phyloP scores from a whole-genome alignment of 1,140 invertebrate species.

The Pentalonia nigronervosa region DNA sequence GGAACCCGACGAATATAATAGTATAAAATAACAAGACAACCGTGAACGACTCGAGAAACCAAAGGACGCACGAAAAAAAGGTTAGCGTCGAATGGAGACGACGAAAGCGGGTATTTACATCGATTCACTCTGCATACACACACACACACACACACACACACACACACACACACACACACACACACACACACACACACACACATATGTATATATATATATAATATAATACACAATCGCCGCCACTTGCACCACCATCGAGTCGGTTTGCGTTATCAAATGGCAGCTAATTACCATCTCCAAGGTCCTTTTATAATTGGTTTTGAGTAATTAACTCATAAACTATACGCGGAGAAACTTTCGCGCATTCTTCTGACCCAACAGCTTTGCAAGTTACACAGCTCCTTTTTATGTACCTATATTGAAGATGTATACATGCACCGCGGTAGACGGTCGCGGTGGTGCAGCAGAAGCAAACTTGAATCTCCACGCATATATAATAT shows the following conservation, averaged over 20 bases:
- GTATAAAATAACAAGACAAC: background rate
- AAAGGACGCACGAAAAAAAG: background rate
- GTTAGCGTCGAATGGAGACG: background rate
- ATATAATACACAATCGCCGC: background rate
- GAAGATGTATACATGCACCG: background rate
- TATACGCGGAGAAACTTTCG: background rate
- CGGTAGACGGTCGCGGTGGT: background rate
- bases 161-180: too few species aligned
- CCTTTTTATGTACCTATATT: background rate
- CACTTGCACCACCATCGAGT: background rate
- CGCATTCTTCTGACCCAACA: background rate
- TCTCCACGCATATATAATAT: background rate
- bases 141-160: too few species aligned
- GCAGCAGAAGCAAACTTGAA: background rate
- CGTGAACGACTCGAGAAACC: background rate
- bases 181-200: too few species aligned
- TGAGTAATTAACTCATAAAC: constrained; percentile 25
- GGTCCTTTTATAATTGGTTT: constrained; percentile 49
- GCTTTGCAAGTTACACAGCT: background rate
- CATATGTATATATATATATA: background rate
- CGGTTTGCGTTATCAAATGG: constrained; percentile 33
- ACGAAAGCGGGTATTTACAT: background rate
- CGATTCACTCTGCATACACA: too few species aligned
- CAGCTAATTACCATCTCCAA: constrained; percentile 24
- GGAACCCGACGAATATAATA: background rate